Evolutionary conservation across 2,888 invertebrate genomes (phyloP), one percentile per base, ranked within the genome.

Genomic region (Andrena chrysosceles): DNA sequence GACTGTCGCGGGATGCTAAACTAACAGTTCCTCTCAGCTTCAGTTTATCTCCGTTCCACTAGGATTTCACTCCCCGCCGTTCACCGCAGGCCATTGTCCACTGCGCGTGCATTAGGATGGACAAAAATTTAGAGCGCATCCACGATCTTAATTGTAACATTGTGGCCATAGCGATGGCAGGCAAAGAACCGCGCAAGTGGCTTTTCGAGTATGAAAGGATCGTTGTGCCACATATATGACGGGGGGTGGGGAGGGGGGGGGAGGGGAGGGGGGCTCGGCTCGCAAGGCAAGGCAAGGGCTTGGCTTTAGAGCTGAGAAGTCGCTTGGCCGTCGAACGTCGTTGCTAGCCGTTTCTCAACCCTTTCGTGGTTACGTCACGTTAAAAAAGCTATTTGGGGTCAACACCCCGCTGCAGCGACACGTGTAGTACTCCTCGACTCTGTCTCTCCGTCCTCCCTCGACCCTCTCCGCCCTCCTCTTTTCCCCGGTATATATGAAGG

Each of bases 351-450:
- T 92, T 91, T 91, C 92, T 92, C 93, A 93, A 93, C 93, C 93
- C 93, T 93, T 92, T 91, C 87, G 89, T 87, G 88, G 91, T 93
- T 93, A 92, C 92, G 91, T 93, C 92, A 93, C 89, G 90, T 91
- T 90, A 89, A 93, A 91, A 92, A 93, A 92, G 89, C 91, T 92
- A 92, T 93, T 92, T 91, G 94, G 95, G 95, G 95, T 95, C 95
- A 95, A 95, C 95, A 95, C 95, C 95, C 95, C 95, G 94, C 94
- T 92, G 91, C 92, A 93, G 93, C 94, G 94, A 94, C 95, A 95
- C 95, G 95, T 95, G 94, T 94, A 94, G 94, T 90, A 87, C 87
- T 88, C 86, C 85, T 90, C 87, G 78, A 83, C 83, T 83, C 84
- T 71, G 81, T 86, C 85, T 83, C 84, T 83, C 81, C 66, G 84